Evolutionary conservation across 2,113 vertebrate genomes (phyloP).

Genomic region (Sturnira hondurensis): DNA sequence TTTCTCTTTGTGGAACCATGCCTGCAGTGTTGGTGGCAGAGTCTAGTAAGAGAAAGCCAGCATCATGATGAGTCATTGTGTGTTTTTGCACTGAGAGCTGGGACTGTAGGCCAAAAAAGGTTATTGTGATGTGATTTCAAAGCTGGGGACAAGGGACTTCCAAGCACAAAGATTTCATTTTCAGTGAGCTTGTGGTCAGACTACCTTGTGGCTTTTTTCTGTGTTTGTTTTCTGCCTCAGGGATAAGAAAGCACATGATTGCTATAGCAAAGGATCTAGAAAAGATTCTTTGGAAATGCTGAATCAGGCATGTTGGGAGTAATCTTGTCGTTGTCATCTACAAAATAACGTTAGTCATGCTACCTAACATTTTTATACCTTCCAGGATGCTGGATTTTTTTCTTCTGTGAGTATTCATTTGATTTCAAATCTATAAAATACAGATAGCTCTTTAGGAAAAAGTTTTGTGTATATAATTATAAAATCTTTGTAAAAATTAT

Average conservation of each 20-base stretch:
- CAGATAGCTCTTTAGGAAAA: not conserved
- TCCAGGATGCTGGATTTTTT: not conserved
- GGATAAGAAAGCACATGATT: not conserved
- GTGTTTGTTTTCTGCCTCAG: not conserved
- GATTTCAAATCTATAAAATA: not conserved
- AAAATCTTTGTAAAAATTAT: not conserved
- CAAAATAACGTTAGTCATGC: not conserved
- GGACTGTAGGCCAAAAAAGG: not conserved
- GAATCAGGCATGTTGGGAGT: not conserved
- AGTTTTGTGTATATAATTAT: not conserved
- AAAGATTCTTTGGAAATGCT: not conserved
- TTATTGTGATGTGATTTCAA: not conserved
- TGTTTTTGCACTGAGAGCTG: not conserved
- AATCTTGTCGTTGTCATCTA: not conserved
- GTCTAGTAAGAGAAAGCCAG: not conserved
- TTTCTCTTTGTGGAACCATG: not conserved
- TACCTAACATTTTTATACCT: not conserved
- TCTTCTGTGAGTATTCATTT: not conserved
- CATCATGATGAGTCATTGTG: fast-evolving
- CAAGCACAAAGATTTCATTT: not conserved
- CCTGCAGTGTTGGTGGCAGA: not conserved
- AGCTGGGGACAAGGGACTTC: not conserved
- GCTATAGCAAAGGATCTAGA: not conserved
- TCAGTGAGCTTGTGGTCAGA: not conserved
- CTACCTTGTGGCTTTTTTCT: not conserved